phyloP scores from a whole-genome alignment of 1,140 invertebrate species.

The Paralvinella palmiformis region DNA sequence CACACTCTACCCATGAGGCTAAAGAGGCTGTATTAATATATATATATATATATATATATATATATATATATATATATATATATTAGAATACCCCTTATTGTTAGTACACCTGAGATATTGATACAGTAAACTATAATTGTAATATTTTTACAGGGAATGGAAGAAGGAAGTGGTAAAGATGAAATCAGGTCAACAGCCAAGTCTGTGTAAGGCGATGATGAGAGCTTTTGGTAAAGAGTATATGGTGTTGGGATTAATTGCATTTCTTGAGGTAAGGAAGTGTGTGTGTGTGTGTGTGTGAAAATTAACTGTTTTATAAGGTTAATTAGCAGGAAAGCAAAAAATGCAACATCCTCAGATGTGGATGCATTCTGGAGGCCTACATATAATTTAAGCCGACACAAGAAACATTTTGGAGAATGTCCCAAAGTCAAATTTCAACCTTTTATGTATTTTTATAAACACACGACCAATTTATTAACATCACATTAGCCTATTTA shows the following conservation, averaged over 20 bases:
- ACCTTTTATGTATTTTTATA: too few relatives aligned
- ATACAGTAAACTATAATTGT: too few relatives aligned
- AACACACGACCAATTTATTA: too few relatives aligned
- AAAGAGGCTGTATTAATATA: not conserved
- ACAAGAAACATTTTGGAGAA: not conserved
- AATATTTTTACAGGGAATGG: constrained; percentile 40
- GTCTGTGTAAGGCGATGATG: constrained; percentile 39
- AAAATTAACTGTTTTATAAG: not conserved
- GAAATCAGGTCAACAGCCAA: constrained; percentile 29
- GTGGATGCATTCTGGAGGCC: too few relatives aligned
- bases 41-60: not conserved
- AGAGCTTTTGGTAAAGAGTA: constrained; percentile 45
- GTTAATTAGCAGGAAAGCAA: constrained; percentile 3
- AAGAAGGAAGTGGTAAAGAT: constrained; percentile 40
- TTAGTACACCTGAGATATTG: too few relatives aligned
- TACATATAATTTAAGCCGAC: not conserved
- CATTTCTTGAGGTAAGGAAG: constrained; percentile 42
- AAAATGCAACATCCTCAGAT: too few relatives aligned
- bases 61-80: not conserved
- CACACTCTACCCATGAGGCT: not conserved
- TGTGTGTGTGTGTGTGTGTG: not conserved
- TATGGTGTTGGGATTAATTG: constrained; percentile 45
- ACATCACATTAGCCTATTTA: too few relatives aligned
- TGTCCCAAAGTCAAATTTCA: not conserved
- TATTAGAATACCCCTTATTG: not conserved